A percentile compares a stretch with the other conserved stretches of the same genome.
phyloP scores from a whole-genome alignment of 2,113 vertebrate species.

The Rhodinocichla rosea region DNA sequence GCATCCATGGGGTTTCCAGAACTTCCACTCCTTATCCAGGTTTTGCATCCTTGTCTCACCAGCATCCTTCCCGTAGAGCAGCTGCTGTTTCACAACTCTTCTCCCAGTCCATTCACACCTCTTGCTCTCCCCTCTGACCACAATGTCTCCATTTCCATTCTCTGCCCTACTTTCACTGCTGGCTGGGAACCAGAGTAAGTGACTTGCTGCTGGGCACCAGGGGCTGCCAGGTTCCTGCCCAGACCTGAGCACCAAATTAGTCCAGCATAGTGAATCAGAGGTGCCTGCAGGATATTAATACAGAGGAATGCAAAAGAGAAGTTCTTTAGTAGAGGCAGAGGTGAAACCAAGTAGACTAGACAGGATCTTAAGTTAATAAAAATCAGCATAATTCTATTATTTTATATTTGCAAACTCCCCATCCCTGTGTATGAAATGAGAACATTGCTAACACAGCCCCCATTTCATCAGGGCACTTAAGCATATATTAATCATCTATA shows the following conservation, averaged over 20 bases:
- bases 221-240: background rate
- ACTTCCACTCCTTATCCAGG: background rate
- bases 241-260: background rate
- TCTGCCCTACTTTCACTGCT: background rate
- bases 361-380: background rate
- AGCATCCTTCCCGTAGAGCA: background rate
- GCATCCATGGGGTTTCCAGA: background rate
- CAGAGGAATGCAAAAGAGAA: background rate
- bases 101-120: background rate
- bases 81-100: background rate
- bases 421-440: background rate
- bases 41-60: background rate
- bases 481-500: constrained; percentile 12
- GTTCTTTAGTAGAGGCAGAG: background rate
- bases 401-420: background rate
- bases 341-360: background rate
- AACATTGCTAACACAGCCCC: background rate
- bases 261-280: background rate
- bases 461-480: background rate
- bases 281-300: background rate
- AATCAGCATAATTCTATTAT: background rate
- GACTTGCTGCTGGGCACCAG: background rate
- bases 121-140: background rate
- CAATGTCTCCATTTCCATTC: background rate
- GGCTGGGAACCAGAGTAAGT: background rate